These are phyloP conservation scores for Carlito syrichta DNA, from an alignment of 2,113 vertebrate genomes.

Conservation along the genomic window DNA sequence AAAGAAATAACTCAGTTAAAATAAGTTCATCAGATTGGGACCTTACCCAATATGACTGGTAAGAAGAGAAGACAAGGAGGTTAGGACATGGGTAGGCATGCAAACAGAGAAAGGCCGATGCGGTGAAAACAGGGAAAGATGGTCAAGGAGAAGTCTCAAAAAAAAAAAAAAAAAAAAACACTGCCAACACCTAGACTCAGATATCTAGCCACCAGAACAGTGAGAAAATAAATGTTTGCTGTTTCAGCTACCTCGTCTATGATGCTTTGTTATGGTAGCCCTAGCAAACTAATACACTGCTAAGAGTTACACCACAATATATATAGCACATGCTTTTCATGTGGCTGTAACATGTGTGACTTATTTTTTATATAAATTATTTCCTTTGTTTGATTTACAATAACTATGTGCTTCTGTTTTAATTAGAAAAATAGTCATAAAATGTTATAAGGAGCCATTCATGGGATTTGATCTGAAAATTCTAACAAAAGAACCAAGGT, in stretches of 20 bases:
- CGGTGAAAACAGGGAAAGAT: not conserved
- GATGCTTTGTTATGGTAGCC: not conserved
- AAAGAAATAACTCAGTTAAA: not conserved
- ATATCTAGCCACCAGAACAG: not conserved
- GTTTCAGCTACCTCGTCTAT: not conserved
- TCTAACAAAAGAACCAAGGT: not conserved
- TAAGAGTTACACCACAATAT: not conserved
- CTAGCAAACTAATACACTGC: not conserved
- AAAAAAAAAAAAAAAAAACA: not conserved
- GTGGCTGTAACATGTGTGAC: not conserved
- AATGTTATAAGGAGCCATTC: not conserved
- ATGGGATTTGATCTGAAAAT: not conserved
- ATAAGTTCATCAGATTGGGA: not conserved
- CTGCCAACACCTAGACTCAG: not conserved
- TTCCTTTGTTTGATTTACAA: not conserved
- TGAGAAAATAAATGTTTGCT: not conserved
- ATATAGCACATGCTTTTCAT: not conserved
- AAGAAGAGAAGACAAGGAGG: not conserved
- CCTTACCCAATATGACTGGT: not conserved
- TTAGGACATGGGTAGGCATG: not conserved
- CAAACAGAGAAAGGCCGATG: not conserved
- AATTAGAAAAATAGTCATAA: constrained; percentile 32
- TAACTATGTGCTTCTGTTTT: not conserved
- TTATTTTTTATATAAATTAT: not conserved
- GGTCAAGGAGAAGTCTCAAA: not conserved